These are phyloP conservation scores for Sapayoa aenigma DNA, from an alignment of 2,113 vertebrate species.

Conservation along the genomic window DNA sequence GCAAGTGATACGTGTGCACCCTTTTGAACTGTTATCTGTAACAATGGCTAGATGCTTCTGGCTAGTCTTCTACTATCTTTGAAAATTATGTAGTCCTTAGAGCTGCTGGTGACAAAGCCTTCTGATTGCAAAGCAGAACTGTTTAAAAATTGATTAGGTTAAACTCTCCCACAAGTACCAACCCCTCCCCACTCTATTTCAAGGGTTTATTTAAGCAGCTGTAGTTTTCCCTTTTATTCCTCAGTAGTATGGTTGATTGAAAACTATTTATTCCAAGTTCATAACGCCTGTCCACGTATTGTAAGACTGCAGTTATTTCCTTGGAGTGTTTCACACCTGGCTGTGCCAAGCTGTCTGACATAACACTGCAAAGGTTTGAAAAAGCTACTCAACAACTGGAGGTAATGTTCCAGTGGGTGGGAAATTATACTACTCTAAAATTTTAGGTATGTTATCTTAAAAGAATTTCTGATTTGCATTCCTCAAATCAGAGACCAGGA, in stretches of 20 bases:
- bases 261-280: neutral
- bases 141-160: neutral
- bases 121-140: neutral
- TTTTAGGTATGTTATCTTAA: neutral
- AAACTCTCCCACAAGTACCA: neutral
- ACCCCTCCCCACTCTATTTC: neutral
- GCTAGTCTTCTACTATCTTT: neutral
- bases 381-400: rapidly evolving
- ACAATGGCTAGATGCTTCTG: neutral
- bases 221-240: neutral
- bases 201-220: neutral
- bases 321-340: neutral
- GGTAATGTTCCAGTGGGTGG: neutral
- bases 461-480: neutral
- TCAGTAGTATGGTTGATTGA: neutral
- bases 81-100: neutral
- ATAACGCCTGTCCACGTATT: rapidly evolving
- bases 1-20: neutral
- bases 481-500: neutral
- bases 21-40: neutral
- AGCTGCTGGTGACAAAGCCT: neutral
- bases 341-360: neutral
- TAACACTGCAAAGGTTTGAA: neutral
- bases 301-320: neutral
- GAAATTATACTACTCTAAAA: neutral